Percentiles rank a stretch among this genome's conserved stretches.
phyloP scores from a whole-genome alignment of 2,888 invertebrate genomes.

The Isoperla grammatica region DNA sequence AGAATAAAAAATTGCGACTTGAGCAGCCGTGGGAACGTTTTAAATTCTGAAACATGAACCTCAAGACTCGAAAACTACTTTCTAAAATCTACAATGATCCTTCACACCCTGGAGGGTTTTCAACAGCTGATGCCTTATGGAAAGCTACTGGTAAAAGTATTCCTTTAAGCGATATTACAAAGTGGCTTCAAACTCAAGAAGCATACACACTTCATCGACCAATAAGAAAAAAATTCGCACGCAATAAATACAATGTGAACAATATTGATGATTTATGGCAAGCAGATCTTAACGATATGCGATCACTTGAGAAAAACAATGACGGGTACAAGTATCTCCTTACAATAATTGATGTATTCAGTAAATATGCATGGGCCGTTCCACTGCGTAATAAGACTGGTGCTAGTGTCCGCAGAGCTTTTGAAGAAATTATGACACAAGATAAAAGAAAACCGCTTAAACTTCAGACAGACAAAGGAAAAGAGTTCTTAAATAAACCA shows the following conservation, averaged over 20 bases:
- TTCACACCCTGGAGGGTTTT: slow-evolving; percentile 23
- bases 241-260: slow-evolving; percentile 23
- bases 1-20: too few relatives aligned
- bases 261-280: slow-evolving; percentile 32
- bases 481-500: neutral
- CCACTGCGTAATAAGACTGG: slow-evolving; percentile 32
- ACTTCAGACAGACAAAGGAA: neutral
- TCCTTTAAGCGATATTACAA: neutral
- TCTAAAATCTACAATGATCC: slow-evolving; percentile 25
- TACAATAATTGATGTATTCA: slow-evolving; percentile 32
- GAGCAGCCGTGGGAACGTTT: neutral
- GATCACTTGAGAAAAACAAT: slow-evolving; percentile 23
- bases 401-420: slow-evolving; percentile 4
- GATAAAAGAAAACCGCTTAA: neutral
- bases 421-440: neutral
- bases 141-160: slow-evolving; percentile 18
- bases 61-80: neutral
- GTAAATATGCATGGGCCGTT: slow-evolving; percentile 33
- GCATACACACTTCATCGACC: slow-evolving; percentile 28
- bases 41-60: neutral
- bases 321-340: slow-evolving; percentile 28
- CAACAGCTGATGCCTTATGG: slow-evolving; percentile 14
- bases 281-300: slow-evolving; percentile 25
- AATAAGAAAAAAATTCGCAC: slow-evolving; percentile 22
- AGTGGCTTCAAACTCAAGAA: slow-evolving; percentile 28